Evolutionary conservation across 2,888 invertebrate species (phyloP).

Genomic region (Balanococcus diminutus): DNA sequence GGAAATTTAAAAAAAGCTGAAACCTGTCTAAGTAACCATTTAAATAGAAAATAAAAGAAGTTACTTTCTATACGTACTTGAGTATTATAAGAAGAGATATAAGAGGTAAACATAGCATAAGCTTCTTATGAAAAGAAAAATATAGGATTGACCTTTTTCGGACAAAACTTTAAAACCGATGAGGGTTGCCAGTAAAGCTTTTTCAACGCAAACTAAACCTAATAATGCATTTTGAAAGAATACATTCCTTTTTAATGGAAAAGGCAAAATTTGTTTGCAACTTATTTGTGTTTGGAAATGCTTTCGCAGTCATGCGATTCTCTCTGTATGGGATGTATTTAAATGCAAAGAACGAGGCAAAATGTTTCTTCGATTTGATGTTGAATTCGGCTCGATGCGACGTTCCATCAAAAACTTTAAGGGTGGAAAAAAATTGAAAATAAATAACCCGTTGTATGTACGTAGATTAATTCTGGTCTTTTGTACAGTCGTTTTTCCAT

Average conservation of each 20-base stretch:
- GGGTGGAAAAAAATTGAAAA: background rate
- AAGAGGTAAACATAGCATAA: constrained; percentile 36
- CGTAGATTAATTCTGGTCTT: constrained; percentile 17
- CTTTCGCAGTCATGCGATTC: background rate
- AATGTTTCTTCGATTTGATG: background rate
- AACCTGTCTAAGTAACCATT: constrained; percentile 27
- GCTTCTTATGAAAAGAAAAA: constrained; percentile 39
- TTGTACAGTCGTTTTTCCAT: background rate
- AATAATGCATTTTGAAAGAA: constrained; percentile 39
- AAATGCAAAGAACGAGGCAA: background rate
- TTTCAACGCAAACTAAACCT: constrained; percentile 22
- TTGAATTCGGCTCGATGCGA: background rate
- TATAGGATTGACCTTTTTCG: constrained; percentile 35
- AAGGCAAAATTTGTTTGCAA: background rate
- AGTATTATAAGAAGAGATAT: constrained; percentile 22
- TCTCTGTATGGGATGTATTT: background rate
- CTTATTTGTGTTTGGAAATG: constrained; percentile 8
- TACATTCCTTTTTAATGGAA: constrained; percentile 27
- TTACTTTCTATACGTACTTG: background rate
- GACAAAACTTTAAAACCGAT: constrained; percentile 28
- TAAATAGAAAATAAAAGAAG: constrained; percentile 28
- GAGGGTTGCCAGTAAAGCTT: constrained; percentile 7
- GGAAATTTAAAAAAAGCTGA: constrained; percentile 9
- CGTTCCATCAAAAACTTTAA: background rate
- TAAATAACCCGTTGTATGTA: background rate